Percentiles rank a stretch among this genome's conserved stretches.
Evolutionary conservation across 2,113 vertebrate genomes (phyloP).

Genomic region (Pleuronectes platessa): DNA sequence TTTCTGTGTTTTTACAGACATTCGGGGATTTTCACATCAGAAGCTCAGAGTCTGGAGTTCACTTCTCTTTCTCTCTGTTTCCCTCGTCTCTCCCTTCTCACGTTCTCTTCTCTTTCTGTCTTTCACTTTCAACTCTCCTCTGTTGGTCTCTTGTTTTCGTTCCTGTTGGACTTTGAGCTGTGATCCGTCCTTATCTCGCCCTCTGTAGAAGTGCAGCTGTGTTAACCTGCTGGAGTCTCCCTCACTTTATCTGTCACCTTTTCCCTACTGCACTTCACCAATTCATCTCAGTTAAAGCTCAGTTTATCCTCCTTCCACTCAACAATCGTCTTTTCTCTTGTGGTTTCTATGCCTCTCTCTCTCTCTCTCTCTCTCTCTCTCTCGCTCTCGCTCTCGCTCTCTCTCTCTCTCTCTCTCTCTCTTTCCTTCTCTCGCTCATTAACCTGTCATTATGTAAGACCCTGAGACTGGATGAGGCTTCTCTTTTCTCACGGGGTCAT

Average conservation of each 20-base stretch:
- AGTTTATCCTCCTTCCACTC: neutral
- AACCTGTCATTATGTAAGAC: conserved; percentile 62
- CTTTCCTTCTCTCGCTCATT: conserved; percentile 28
- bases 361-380: neutral
- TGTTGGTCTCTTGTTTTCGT: neutral
- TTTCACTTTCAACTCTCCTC: conserved; percentile 20
- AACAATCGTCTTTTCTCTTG: neutral
- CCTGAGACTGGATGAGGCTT: conserved; percentile 41
- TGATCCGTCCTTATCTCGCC: conserved; percentile 10
- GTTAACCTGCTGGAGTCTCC: neutral
- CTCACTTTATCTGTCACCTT: neutral
- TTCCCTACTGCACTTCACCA: neutral
- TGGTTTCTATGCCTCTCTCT: neutral
- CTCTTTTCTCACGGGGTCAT: conserved; percentile 68
- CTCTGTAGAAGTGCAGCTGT: neutral
- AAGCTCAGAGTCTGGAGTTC: too few species aligned
- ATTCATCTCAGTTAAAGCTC: conserved; percentile 18
- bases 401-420: neutral
- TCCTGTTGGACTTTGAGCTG: conserved; percentile 26
- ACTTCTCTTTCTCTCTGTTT: too few species aligned
- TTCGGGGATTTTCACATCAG: too few species aligned
- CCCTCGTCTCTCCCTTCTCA: too few species aligned
- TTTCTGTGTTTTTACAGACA: too few species aligned
- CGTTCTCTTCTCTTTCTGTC: neutral
- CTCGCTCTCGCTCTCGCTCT: neutral